phyloP scores from a whole-genome alignment of 1,140 invertebrate genomes.

The Rhyacophila brunnea region DNA sequence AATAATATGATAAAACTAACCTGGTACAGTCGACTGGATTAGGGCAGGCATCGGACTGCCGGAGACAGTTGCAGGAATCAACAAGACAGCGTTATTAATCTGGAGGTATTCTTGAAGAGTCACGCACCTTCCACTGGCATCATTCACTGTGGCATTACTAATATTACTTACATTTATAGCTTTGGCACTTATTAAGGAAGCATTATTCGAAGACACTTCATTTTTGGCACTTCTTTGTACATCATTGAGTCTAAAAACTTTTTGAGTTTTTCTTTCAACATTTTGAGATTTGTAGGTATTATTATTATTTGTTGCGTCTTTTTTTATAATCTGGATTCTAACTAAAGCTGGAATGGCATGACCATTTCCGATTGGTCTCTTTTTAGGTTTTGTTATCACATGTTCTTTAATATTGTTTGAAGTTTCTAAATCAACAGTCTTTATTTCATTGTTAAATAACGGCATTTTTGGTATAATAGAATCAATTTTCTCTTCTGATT shows the following conservation, averaged over 20 bases:
- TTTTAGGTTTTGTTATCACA: constrained; percentile 23
- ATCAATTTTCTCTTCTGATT: neutral
- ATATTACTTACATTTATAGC: constrained; percentile 8
- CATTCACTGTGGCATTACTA: neutral
- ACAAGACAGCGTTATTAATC: constrained; percentile 19
- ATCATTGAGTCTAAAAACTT: neutral
- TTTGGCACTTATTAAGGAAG: constrained; percentile 14
- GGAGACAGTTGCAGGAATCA: constrained; percentile 9
- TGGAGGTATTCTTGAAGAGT: constrained; percentile 24
- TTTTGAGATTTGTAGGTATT: neutral
- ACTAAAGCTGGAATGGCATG: constrained; percentile 28
- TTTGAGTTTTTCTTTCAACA: neutral
- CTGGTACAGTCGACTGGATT: neutral
- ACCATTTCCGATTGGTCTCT: constrained; percentile 11
- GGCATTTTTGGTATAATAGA: neutral
- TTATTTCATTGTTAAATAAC: constrained; percentile 7
- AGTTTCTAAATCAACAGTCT: constrained; percentile 7
- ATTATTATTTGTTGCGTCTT: constrained; percentile 19
- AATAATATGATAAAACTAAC: too few species aligned
- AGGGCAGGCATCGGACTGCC: neutral
- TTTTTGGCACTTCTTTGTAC: constrained; percentile 25
- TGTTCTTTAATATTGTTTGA: constrained; percentile 22
- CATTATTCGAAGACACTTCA: constrained; percentile 4
- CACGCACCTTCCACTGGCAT: constrained; percentile 2
- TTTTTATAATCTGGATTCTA: constrained; percentile 32